Conservation (phyloP, 2,113 vertebrate genomes). For the Orycteropus afer region DNA sequence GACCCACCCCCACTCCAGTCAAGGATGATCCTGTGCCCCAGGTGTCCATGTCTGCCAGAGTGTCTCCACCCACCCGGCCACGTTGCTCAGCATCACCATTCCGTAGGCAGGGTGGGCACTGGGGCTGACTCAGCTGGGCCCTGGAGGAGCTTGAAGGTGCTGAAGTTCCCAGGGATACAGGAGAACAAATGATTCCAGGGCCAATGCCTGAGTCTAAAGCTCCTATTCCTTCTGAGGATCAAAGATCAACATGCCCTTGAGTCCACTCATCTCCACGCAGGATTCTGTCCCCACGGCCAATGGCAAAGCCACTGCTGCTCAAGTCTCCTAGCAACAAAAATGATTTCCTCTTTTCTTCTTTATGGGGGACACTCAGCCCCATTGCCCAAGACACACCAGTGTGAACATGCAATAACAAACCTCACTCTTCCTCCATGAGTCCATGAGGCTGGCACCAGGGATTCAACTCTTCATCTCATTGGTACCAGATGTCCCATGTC, state of each 20-base stretch:
- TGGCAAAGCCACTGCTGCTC: neutral
- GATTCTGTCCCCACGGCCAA: neutral
- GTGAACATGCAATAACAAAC: neutral
- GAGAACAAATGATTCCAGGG: neutral
- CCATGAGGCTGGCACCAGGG: neutral
- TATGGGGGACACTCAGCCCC: neutral
- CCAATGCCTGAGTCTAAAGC: neutral
- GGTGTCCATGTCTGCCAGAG: too few relatives aligned
- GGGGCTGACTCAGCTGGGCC: neutral
- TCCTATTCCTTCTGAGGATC: neutral
- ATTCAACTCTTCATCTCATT: neutral
- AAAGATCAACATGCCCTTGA: neutral
- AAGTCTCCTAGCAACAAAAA: neutral
- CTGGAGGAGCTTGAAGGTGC: neutral
- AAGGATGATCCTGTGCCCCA: too few relatives aligned
- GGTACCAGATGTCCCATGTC: neutral
- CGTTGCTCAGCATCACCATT: neutral
- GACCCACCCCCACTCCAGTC: too few relatives aligned
- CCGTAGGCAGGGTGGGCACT: neutral
- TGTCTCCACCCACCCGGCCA: neutral
- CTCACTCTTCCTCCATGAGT: neutral
- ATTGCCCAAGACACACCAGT: neutral
- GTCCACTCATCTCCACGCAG: neutral
- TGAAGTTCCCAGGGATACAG: neutral
- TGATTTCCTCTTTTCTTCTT: neutral